Base-by-base conservation (phyloP, 1,140 invertebrate genomes). In the Eulimnadia texana region DNA sequence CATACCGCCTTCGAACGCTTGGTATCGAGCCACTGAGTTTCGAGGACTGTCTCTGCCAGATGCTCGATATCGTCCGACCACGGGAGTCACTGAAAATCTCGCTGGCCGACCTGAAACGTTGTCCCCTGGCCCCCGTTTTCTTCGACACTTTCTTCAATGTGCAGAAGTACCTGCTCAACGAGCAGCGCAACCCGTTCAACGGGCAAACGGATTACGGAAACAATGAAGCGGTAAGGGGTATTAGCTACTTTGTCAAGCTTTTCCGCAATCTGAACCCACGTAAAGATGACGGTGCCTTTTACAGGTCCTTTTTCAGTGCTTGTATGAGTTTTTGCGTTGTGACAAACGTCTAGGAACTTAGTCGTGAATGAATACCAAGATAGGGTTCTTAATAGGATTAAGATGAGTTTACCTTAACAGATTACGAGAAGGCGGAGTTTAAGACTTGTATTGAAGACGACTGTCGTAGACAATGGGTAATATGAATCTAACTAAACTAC, bases 141-240 rank as follows among this genome's bases (percentile, higher is more conserved):
- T 98, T 95, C 73, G 96, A 99, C 73, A 99, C 96, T 0, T 98
- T 99, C 82, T 97, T 99, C 76, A 99, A 99, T 76, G 78, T 98
- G 63, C 93, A 98, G 72, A 99, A 99, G 75, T 99, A 98, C 77
- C 77, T 98, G 64, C 93, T 98, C 74, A 94, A 99, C 74, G 97
- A 99, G 71, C 95, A 99, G 70, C 81, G 92, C 53, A 96, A 99
- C 82, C 95, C 95, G 20, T 98, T 98, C 75, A 90, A 93, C 9
- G 92, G 91, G 20, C 72, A 78, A 49, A 73, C 74, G 68, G 78
- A 78, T 50, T 57, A 23, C 6, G 55, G 29, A 3, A 33, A 57
- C 25, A 33, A 33, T 19, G 55, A 57, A n/a, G 28, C 22, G n/a
- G 33, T 57, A 57, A 23, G 25, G 27, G 22, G 9, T 58, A 16